Percentiles rank a stretch among this genome's conserved stretches.
Evolutionary conservation across 2,888 invertebrate genomes (phyloP).

Genomic region (Lasioglossum marginatum): DNA sequence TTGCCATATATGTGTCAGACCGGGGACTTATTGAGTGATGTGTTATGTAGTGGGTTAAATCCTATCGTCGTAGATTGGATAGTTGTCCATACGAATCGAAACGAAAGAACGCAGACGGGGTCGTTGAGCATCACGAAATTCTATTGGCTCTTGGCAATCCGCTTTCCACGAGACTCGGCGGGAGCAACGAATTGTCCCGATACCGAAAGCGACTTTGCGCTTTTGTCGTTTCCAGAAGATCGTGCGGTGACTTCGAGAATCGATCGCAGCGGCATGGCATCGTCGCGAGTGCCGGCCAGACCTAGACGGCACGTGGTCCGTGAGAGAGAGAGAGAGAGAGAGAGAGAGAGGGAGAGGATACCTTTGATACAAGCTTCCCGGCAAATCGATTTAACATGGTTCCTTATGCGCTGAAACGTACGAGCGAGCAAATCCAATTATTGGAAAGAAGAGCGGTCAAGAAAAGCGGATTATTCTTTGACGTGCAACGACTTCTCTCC

Average conservation of each 20-base stretch:
- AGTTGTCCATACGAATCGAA: no score
- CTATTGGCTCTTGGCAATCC: neutral
- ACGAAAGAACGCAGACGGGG: neutral
- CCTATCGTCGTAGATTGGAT: no score
- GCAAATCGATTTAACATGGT: slow-evolving; percentile 70
- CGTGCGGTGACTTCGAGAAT: slow-evolving; percentile 54
- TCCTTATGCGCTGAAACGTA: slow-evolving; percentile 68
- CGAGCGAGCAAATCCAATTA: slow-evolving; percentile 72
- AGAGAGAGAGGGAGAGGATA: neutral
- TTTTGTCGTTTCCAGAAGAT: slow-evolving; percentile 44
- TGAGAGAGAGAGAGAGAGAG: neutral
- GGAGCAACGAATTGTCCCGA: neutral
- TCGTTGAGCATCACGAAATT: neutral
- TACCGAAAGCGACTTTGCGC: slow-evolving; percentile 33
- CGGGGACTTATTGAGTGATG: no score
- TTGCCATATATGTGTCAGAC: no score
- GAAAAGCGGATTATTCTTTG: slow-evolving; percentile 72
- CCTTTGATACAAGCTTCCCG: slow-evolving; percentile 46
- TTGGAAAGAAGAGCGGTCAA: slow-evolving; percentile 69
- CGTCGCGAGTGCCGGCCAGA: slow-evolving; percentile 1
- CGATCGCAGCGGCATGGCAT: slow-evolving; percentile 54
- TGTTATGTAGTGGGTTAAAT: no score
- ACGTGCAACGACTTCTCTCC: slow-evolving; percentile 67
- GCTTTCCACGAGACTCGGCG: neutral
- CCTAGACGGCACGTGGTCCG: slow-evolving; percentile 24